These are phyloP conservation scores for Somateria mollissima DNA, from an alignment of 2,797 vertebrate species.

Conservation along the genomic window DNA sequence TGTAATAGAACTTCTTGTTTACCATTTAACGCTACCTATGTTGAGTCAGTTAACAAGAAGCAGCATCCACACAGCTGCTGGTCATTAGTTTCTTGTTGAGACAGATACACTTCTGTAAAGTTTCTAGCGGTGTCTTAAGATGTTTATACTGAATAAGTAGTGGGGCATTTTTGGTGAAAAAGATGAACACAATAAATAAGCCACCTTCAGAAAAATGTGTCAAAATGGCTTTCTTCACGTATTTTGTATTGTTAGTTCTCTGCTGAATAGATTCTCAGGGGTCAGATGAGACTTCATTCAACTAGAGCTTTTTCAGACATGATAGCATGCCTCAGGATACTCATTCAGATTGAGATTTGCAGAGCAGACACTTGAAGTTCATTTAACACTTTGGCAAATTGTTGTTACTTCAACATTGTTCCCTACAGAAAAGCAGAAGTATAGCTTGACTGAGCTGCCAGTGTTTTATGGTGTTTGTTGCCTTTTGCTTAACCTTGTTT, in stretches of 20 bases:
- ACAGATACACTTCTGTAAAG: neutral
- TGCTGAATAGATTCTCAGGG: constrained; percentile 4
- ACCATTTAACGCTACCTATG: neutral
- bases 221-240: neutral
- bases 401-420: neutral
- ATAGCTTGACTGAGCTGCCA: neutral
- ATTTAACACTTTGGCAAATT: constrained; percentile 26
- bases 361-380: neutral
- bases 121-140: neutral
- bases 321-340: neutral
- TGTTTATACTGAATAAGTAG: neutral
- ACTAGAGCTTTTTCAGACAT: neutral
- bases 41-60: neutral
- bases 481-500: neutral
- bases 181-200: neutral
- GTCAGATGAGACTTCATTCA: constrained; percentile 37
- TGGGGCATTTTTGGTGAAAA: neutral
- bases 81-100: neutral
- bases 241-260: constrained; percentile 25
- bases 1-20: neutral
- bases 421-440: neutral
- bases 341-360: constrained; percentile 36
- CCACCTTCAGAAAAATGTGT: neutral
- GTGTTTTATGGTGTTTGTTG: neutral
- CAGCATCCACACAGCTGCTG: neutral